Evolutionary conservation across 2,113 vertebrate species (phyloP).

Genomic region (Tachuris rubrigastra): DNA sequence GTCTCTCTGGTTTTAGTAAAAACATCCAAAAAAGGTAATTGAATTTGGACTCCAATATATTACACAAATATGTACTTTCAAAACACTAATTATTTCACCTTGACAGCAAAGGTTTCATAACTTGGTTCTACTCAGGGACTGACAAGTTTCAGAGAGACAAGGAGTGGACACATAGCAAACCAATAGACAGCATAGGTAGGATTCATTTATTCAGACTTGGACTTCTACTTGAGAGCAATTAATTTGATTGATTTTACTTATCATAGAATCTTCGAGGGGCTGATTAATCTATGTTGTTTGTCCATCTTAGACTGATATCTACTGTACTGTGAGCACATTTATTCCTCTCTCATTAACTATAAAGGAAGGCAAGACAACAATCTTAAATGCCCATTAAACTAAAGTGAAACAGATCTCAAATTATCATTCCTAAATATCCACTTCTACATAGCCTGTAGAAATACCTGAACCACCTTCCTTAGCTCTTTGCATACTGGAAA

Average conservation of each 20-base stretch:
- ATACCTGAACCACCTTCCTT: background rate
- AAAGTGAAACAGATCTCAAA: background rate
- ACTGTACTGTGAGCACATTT: background rate
- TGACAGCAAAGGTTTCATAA: background rate
- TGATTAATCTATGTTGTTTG: background rate
- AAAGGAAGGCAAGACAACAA: background rate
- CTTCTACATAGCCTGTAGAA: background rate
- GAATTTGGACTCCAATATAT: background rate
- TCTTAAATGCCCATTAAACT: background rate
- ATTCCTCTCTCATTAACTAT: background rate
- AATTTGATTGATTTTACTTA: background rate
- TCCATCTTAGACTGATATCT: background rate
- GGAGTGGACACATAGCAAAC: background rate
- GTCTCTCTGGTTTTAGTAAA: background rate
- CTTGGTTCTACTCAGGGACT: background rate
- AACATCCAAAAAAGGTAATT: background rate
- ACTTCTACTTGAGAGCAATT: background rate
- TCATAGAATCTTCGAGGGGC: background rate
- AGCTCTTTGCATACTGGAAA: background rate
- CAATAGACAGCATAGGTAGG: background rate
- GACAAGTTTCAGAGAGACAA: background rate
- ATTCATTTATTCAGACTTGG: background rate
- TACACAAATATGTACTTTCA: background rate
- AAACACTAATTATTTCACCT: background rate
- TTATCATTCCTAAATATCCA: background rate